phyloP scores from a whole-genome alignment of 64 coral and sea anemone genomes.

The Montipora cactus region DNA sequence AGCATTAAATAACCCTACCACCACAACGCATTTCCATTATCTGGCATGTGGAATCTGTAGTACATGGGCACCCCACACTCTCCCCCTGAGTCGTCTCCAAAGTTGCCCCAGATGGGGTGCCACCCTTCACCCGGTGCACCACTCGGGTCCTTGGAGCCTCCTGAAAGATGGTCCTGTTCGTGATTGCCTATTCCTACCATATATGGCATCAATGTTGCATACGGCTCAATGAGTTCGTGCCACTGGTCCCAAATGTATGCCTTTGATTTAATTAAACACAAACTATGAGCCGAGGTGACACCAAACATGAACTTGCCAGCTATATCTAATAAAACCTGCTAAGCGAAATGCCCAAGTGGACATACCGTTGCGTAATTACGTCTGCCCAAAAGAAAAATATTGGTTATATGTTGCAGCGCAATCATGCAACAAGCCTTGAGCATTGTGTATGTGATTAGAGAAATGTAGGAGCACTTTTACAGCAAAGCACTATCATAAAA shows the following conservation, averaged over 20 bases:
- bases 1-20: slow-evolving; percentile 56
- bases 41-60: slow-evolving; percentile 90
- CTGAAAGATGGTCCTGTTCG: slow-evolving; percentile 79
- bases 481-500: too few species aligned
- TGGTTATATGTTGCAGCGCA: too few species aligned
- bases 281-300: not conserved
- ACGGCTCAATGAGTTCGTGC: slow-evolving; percentile 87
- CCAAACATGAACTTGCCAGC: not conserved
- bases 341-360: too few species aligned
- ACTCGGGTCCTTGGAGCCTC: slow-evolving; percentile 83
- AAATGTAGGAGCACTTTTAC: too few species aligned
- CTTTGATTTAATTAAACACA: not conserved
- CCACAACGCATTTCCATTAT: slow-evolving; percentile 89
- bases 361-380: too few species aligned
- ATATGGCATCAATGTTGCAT: slow-evolving; percentile 79
- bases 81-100: slow-evolving; percentile 87
- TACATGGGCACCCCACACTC: slow-evolving; percentile 95
- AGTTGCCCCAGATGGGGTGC: slow-evolving; percentile 93
- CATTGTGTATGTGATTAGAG: too few species aligned
- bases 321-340: not conserved
- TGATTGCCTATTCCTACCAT: slow-evolving; percentile 96
- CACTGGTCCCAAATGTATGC: slow-evolving; percentile 96
- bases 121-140: slow-evolving; percentile 84
- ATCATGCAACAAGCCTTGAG: too few species aligned
- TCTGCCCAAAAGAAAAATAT: too few species aligned